Evolutionary conservation across 2,113 vertebrate genomes (phyloP).

Genomic region (Indicator indicator): DNA sequence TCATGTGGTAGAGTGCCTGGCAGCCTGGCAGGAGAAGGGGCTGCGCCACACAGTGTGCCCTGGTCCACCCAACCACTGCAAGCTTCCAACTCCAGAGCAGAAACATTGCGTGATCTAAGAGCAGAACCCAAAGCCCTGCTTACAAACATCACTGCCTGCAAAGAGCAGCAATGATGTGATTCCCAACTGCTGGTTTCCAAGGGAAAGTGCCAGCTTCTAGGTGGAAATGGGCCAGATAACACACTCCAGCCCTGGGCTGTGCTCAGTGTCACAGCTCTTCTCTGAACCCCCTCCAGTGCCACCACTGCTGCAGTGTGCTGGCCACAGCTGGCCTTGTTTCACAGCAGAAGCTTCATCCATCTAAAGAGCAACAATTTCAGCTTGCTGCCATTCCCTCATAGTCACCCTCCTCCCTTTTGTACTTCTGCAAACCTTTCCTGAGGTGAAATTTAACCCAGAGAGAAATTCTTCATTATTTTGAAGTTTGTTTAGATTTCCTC

Average conservation of each 20-base stretch:
- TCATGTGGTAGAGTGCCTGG: not conserved
- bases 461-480: not conserved
- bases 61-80: not conserved
- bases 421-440: not conserved
- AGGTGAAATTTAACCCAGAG: not conserved
- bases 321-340: not conserved
- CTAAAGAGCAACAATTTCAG: not conserved
- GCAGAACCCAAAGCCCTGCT: not conserved
- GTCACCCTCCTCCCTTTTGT: not conserved
- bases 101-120: not conserved
- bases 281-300: not conserved
- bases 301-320: not conserved
- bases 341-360: not conserved
- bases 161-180: not conserved
- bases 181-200: not conserved
- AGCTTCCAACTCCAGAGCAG: not conserved
- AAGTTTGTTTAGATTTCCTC: not conserved
- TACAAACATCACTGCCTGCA: not conserved
- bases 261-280: not conserved
- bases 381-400: not conserved
- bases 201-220: not conserved
- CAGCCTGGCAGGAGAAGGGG: not conserved
- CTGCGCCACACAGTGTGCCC: not conserved
- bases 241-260: not conserved
- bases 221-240: not conserved